These are phyloP conservation scores for Sebastes jordani DNA, from an alignment of 2,797 vertebrate genomes.

Conservation along the genomic window DNA sequence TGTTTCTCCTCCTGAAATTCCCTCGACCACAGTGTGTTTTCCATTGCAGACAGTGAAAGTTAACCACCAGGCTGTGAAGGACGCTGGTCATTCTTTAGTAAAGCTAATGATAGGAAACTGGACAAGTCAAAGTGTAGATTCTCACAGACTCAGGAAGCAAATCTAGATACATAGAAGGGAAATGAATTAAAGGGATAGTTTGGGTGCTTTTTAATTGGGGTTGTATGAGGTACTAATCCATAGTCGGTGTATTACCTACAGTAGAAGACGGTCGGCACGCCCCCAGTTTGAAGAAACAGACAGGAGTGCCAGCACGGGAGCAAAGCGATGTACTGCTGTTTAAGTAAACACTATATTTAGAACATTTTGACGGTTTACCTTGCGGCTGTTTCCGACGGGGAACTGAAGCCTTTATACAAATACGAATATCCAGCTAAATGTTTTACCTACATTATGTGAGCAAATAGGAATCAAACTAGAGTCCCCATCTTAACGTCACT, in stretches of 20 bases:
- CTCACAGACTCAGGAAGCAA: constrained; percentile 4
- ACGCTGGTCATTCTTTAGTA: constrained; percentile 4
- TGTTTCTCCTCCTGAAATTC: constrained; percentile 47
- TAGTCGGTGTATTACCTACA: neutral
- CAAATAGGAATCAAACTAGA: neutral
- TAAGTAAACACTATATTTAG: too few species aligned
- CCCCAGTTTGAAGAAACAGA: neutral
- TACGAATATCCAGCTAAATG: neutral
- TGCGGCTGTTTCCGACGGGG: too few species aligned
- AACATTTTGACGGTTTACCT: too few species aligned
- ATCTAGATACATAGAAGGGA: neutral
- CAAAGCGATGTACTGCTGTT: neutral
- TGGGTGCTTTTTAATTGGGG: neutral
- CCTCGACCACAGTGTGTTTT: constrained; percentile 34
- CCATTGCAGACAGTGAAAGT: constrained; percentile 7
- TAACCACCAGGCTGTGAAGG: constrained; percentile 33
- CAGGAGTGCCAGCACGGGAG: neutral
- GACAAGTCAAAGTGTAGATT: constrained; percentile 14
- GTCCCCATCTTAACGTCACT: neutral
- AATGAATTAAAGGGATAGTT: neutral
- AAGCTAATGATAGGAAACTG: neutral
- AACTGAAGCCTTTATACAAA: neutral
- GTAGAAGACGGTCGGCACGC: neutral
- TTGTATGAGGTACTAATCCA: neutral
- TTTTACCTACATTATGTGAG: neutral